These are phyloP conservation scores for Cataglyphis albicans DNA, from an alignment of 2,888 invertebrate genomes.

Conservation along the genomic window DNA sequence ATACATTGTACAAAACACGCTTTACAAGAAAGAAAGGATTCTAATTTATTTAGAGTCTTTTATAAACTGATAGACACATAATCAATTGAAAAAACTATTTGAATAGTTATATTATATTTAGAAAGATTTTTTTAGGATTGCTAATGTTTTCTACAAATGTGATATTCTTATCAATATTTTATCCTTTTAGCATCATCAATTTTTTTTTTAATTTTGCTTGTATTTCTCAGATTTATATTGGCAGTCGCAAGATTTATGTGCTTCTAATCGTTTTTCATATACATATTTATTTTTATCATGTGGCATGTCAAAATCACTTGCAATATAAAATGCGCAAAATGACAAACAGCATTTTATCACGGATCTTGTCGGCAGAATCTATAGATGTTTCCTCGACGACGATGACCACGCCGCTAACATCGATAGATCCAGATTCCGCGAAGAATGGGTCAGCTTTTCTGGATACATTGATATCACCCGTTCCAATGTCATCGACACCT, in stretches of 20 bases:
- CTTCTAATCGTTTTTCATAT: not conserved
- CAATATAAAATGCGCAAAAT: not conserved
- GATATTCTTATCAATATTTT: no score
- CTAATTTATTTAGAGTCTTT: no score
- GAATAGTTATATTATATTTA: no score
- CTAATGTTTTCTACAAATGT: no score
- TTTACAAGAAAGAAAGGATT: no score
- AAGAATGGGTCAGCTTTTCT: slow-evolving; percentile 44
- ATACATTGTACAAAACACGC: no score
- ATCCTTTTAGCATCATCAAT: no score
- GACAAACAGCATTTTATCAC: slow-evolving; percentile 3
- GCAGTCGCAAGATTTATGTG: not conserved
- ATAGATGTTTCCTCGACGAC: slow-evolving; percentile 47
- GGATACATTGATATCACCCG: slow-evolving; percentile 19
- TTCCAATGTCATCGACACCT: slow-evolving; percentile 68
- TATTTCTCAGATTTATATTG: no score
- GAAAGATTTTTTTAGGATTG: no score
- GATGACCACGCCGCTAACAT: not conserved
- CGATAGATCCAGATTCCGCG: slow-evolving; percentile 54
- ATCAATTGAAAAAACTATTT: no score
- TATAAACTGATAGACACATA: no score
- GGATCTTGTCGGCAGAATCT: slow-evolving; percentile 58
- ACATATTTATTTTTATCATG: not conserved
- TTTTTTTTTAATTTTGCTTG: no score
- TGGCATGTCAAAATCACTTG: not conserved